Evolutionary conservation across 2,797 vertebrate species (phyloP).

Genomic region (Alosa sapidissima): DNA sequence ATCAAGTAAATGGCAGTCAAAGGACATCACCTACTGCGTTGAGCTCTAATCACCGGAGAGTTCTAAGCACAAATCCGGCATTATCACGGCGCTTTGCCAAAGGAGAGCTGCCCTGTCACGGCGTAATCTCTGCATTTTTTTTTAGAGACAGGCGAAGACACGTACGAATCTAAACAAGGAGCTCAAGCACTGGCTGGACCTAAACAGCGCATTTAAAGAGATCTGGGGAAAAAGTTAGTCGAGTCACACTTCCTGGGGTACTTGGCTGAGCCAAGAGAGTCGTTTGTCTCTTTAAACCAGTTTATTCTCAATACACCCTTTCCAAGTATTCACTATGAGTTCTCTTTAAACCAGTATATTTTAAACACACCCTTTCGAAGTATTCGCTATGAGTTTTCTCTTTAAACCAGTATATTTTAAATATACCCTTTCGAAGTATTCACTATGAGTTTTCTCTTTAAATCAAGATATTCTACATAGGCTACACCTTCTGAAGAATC

Average conservation of each 20-base stretch:
- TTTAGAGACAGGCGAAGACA: constrained; percentile 27
- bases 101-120: constrained; percentile 37
- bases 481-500: not conserved
- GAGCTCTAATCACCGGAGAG: constrained; percentile 49
- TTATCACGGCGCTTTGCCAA: constrained; percentile 34
- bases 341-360: too few relatives aligned
- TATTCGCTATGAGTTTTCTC: too few relatives aligned
- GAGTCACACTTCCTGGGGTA: not conserved
- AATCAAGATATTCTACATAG: not conserved
- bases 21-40: constrained; percentile 32
- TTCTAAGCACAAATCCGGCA: constrained; percentile 48
- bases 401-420: too few relatives aligned
- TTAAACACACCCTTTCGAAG: too few relatives aligned
- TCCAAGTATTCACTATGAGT: too few relatives aligned
- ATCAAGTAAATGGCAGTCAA: constrained; percentile 43
- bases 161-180: not conserved
- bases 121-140: constrained; percentile 37
- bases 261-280: not conserved
- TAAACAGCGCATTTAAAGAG: not conserved
- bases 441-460: too few relatives aligned
- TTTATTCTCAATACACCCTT: too few relatives aligned
- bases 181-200: not conserved
- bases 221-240: not conserved
- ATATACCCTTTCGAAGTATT: too few relatives aligned
- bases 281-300: too few relatives aligned